Conservation (phyloP, 1,140 invertebrate species). For the Battus philenor region DNA sequence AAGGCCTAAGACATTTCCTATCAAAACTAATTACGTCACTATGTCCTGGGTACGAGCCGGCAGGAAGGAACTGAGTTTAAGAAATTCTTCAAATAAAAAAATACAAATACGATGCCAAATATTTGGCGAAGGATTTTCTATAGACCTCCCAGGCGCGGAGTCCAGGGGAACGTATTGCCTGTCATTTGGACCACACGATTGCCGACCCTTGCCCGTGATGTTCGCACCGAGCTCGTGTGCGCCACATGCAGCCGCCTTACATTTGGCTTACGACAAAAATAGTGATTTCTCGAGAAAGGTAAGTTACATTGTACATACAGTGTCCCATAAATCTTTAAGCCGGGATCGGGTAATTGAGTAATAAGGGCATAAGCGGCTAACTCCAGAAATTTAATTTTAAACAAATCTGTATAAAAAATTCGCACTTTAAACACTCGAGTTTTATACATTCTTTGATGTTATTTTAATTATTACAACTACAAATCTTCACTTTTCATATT, state of each 20-base stretch:
- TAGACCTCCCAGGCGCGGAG: conserved; percentile 45
- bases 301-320: too few relatives aligned
- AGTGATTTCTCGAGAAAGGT: conserved; percentile 55
- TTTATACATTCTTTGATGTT: too few relatives aligned
- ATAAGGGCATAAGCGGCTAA: too few relatives aligned
- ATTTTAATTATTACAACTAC: too few relatives aligned
- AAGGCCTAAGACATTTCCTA: conserved; percentile 47
- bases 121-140: conserved; percentile 49
- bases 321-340: too few relatives aligned
- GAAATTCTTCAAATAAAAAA: conserved; percentile 49
- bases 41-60: conserved; percentile 54
- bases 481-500: too few relatives aligned
- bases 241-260: conserved; percentile 41
- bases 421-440: too few relatives aligned
- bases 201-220: conserved; percentile 41
- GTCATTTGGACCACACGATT: conserved; percentile 46
- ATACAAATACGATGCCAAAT: conserved; percentile 54
- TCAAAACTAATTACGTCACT: conserved; percentile 51
- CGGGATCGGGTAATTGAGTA: too few relatives aligned
- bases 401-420: too few relatives aligned
- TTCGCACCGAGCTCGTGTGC: conserved; percentile 35
- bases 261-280: conserved; percentile 49
- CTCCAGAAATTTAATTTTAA: too few relatives aligned
- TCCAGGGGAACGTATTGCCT: conserved; percentile 40
- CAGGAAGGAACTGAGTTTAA: conserved; percentile 54